Evolutionary conservation across 2,888 invertebrate genomes (phyloP).

Genomic region (Drosophila quinaria): DNA sequence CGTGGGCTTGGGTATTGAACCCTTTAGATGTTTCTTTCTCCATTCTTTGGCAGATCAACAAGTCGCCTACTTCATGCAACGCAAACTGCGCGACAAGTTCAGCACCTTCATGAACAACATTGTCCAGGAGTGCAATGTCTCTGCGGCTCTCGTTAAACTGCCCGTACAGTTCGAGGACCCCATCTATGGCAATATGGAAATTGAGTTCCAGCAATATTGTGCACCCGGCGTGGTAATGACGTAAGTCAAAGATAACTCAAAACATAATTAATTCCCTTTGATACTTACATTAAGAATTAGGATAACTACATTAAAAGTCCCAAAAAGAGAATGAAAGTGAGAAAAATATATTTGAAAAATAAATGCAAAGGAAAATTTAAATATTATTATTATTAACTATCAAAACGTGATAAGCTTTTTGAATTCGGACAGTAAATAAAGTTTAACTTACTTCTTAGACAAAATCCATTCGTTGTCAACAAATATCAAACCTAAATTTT

Average conservation of each 20-base stretch:
- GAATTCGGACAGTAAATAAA: too few species aligned
- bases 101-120: constrained; percentile 89
- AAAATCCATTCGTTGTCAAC: too few species aligned
- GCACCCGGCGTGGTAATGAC: constrained; percentile 94
- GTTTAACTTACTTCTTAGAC: too few species aligned
- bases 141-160: constrained; percentile 87
- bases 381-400: too few species aligned
- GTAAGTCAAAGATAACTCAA: constrained; percentile 86
- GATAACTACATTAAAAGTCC: too few species aligned
- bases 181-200: constrained; percentile 89
- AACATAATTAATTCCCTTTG: too few species aligned
- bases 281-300: too few species aligned
- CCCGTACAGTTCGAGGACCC: constrained; percentile 90
- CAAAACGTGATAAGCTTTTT: too few species aligned
- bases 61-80: constrained; percentile 91
- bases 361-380: too few species aligned
- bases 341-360: too few species aligned
- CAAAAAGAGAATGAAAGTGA: too few species aligned
- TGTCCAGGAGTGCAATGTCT: constrained; percentile 89
- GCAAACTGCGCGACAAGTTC: constrained; percentile 89
- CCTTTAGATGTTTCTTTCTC: background rate
- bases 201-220: constrained; percentile 92
- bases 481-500: too few species aligned
- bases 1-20: background rate
- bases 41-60: constrained; percentile 90